Base-by-base conservation (phyloP, 2,888 invertebrate species). In the Apamea anceps region DNA sequence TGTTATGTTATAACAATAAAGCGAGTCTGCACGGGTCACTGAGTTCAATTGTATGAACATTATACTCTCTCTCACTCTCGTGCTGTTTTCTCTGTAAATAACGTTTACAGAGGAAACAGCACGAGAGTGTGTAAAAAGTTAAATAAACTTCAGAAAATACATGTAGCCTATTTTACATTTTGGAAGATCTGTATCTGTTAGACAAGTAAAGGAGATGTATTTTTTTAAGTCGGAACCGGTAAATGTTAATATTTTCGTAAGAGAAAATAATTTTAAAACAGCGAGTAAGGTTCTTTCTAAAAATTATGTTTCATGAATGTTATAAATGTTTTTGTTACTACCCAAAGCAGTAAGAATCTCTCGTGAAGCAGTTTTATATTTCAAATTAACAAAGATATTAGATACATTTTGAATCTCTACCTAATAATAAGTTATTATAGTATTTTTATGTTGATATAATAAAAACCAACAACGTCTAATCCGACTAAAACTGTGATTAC, bases 41-140 rank as follows among this genome's bases (percentile, higher is more conserved):
- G 76, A 84, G 42, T 62, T 78, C 42, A 67, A 32, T 66, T 45
- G 32, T 79, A n/a, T 28, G 8, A 79, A 66, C 66, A 28, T 77
- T 66, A 60, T 32, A 60, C 42, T 57, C 10, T 25, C n/a, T 45
- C 54, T 65, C 63, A 37, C 25, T 48, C 21, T 15, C 15, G 45
- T 21, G 42, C 21, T 66, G n/a, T 77, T 60, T 32, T 66, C 66
- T 83, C 57, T 77, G 66, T 25, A 66, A 77, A 54, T 54, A 25
- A 80, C 57, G 32, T 42, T 66, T 54, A 54, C 54, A 54, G 54
- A 25, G 54, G 21, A 21, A 54, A 54, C 25, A 54, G 54, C 21
- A 21, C 21, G 57, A 57, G 10, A 25, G 25, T 60, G 57, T 13
- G 12, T n/a, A n/a, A 60, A n/a, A 60, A 12, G 32, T 51, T 51